These are phyloP conservation scores for Agraylea sexmaculata DNA, from an alignment of 1,140 invertebrate species.

Conservation along the genomic window DNA sequence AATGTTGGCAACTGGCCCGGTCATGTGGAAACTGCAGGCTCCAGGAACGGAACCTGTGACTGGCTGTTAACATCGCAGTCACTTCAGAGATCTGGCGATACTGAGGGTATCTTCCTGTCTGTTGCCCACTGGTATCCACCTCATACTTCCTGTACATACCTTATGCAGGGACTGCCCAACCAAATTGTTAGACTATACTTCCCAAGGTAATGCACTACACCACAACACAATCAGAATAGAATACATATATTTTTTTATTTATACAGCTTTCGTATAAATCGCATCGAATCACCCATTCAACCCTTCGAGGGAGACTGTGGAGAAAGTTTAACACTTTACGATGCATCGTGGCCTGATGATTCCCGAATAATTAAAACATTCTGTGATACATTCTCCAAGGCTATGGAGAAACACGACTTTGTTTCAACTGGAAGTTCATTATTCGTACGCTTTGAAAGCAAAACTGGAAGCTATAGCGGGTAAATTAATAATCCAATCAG, in stretches of 20 bases:
- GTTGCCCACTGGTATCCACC: conserved; percentile 88
- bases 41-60: conserved; percentile 72
- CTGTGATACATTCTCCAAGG: conserved; percentile 81
- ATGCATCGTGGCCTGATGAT: conserved; percentile 72
- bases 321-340: conserved; percentile 78
- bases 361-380: conserved; percentile 82
- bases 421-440: conserved; percentile 74
- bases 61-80: conserved; percentile 75
- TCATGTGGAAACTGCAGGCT: conserved; percentile 74
- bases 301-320: conserved; percentile 77
- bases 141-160: conserved; percentile 79
- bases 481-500: conserved; percentile 29
- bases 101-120: conserved; percentile 78
- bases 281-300: conserved; percentile 77
- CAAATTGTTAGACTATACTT: conserved; percentile 81
- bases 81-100: conserved; percentile 57
- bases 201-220: conserved; percentile 49
- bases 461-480: conserved; percentile 81
- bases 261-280: conserved; percentile 73
- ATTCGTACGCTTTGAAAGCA: conserved; percentile 79
- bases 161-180: conserved; percentile 69
- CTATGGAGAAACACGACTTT: conserved; percentile 86
- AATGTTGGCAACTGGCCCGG: conserved; percentile 88
- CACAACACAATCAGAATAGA: not conserved
- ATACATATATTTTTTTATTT: too few species aligned